phyloP scores from a whole-genome alignment of 2,888 invertebrate genomes.

The Leptodirus hochenwartii region DNA sequence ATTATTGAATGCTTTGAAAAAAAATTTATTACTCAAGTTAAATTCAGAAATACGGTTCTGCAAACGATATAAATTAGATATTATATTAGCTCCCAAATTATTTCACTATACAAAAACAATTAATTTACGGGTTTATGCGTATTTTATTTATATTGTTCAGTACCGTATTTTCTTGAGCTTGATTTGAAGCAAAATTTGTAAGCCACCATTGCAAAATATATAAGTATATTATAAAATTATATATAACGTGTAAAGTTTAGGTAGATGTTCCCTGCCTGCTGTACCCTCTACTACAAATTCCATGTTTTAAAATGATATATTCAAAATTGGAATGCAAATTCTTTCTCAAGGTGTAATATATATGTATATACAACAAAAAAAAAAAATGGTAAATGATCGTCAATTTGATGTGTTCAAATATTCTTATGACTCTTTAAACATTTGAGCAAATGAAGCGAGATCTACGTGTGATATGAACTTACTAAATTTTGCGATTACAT shows the following conservation, averaged over 20 bases:
- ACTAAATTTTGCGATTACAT: constrained; percentile 14
- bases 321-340: not conserved
- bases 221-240: no score
- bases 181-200: no score
- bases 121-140: no score
- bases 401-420: constrained; percentile 26
- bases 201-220: no score
- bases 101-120: no score
- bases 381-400: constrained; percentile 16
- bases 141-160: no score
- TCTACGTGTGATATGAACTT: constrained; percentile 8
- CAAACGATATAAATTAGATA: no score
- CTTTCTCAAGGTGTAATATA: not conserved
- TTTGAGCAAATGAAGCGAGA: constrained; percentile 6
- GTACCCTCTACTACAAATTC: no score
- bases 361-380: not conserved
- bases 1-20: constrained; percentile 19
- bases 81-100: no score
- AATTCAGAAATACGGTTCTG: not conserved
- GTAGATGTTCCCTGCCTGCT: not conserved
- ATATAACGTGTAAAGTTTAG: constrained; percentile 1
- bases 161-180: no score
- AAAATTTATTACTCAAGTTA: constrained; percentile 1
- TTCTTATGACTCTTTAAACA: constrained; percentile 13
- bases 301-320: not conserved